Evolutionary conservation across 2,113 vertebrate genomes (phyloP).

Genomic region (Leuciscus idus): DNA sequence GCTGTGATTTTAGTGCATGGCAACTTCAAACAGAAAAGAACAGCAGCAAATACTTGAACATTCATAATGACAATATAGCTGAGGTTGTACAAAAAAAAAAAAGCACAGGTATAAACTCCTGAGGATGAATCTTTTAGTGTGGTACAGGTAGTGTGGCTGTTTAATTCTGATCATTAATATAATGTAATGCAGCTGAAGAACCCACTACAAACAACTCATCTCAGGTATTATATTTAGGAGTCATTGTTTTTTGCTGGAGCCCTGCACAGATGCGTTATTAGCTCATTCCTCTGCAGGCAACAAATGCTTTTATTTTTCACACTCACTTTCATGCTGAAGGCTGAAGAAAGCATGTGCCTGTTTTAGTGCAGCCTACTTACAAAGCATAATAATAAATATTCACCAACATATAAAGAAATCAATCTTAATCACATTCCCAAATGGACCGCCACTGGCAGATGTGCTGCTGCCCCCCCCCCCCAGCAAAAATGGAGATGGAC

Average conservation of each 20-base stretch:
- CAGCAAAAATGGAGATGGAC: neutral
- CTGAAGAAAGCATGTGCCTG: neutral
- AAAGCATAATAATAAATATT: slow-evolving; percentile 21
- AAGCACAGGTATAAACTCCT: neutral
- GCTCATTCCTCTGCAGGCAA: slow-evolving; percentile 28
- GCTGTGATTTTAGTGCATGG: neutral
- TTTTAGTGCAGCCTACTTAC: slow-evolving; percentile 30
- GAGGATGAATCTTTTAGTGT: neutral
- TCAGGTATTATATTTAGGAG: slow-evolving; percentile 10
- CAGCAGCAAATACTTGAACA: neutral
- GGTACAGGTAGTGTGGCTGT: neutral
- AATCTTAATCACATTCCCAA: neutral
- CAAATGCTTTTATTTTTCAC: slow-evolving; percentile 31
- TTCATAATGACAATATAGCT: neutral
- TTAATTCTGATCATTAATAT: slow-evolving; percentile 15
- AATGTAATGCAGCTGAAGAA: slow-evolving; percentile 27
- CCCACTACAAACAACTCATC: neutral
- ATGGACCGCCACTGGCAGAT: neutral
- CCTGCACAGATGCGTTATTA: slow-evolving; percentile 15
- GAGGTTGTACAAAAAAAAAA: neutral
- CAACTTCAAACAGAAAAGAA: neutral
- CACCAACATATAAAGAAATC: neutral
- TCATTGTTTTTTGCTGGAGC: slow-evolving; percentile 8
- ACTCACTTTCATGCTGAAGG: slow-evolving; percentile 37
- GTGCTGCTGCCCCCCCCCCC: neutral